These are phyloP conservation scores for Macroramphosus scolopax DNA, from an alignment of 2,797 vertebrate genomes.

Conservation along the genomic window DNA sequence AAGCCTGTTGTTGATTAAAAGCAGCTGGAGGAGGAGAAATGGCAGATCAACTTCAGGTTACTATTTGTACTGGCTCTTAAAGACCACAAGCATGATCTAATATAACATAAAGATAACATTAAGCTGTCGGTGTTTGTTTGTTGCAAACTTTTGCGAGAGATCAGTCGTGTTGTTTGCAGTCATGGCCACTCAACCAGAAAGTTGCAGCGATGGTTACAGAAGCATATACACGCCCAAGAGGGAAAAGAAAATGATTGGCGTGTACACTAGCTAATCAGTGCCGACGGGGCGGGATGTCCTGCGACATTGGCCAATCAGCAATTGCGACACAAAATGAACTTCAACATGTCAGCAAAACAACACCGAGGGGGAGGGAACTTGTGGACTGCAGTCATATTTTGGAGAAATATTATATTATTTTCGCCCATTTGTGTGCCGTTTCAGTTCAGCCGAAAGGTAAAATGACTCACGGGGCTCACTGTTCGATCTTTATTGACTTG, in stretches of 20 bases:
- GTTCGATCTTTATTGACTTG: background rate
- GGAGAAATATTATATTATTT: slow-evolving; percentile 64
- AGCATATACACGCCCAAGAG: slow-evolving; percentile 31
- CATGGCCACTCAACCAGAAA: slow-evolving; percentile 6
- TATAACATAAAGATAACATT: too few relatives aligned
- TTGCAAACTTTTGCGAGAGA: background rate
- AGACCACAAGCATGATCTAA: too few relatives aligned
- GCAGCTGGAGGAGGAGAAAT: too few relatives aligned
- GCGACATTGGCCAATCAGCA: slow-evolving; percentile 73
- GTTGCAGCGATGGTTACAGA: slow-evolving; percentile 11
- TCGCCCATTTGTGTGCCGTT: slow-evolving; percentile 33
- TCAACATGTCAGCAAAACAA: slow-evolving; percentile 75
- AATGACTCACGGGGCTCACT: background rate
- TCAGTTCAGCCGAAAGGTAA: slow-evolving; percentile 62
- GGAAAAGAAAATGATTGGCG: slow-evolving; percentile 30
- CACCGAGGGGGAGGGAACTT: slow-evolving; percentile 74
- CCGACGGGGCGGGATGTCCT: slow-evolving; percentile 48
- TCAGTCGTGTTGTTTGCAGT: background rate
- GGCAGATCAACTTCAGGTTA: too few relatives aligned
- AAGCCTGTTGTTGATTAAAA: too few relatives aligned
- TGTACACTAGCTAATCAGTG: slow-evolving; percentile 52
- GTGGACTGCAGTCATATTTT: slow-evolving; percentile 73
- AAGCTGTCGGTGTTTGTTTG: too few relatives aligned
- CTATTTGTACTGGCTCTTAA: too few relatives aligned
- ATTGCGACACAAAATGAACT: slow-evolving; percentile 47